Evolutionary conservation across 2,113 vertebrate species (phyloP), one percentile per base, ranked within the genome.

Genomic region (Limanda limanda): DNA sequence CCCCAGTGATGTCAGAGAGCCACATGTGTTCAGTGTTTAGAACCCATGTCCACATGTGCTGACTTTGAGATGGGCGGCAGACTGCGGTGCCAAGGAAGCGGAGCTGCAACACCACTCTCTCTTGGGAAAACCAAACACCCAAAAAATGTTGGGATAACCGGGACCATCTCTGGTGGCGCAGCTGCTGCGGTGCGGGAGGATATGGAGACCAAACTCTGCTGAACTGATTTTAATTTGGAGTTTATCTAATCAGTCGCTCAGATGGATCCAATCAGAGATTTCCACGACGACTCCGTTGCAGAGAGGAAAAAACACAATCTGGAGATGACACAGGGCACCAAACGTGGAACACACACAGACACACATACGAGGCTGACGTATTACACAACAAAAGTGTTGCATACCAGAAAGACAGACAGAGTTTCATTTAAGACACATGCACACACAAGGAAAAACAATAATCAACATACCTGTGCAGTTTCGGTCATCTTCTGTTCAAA

Each of bases 401-500:
- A 82, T 66, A 35, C 64, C 71, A 58, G 64, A 61, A 35, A 66
- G 69, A 79, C 58, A 68, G 52, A 84, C 65, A 59, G 74, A 66
- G 55, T 58, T 23, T 63, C 9, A n/a, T 78, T 57, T 71, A 25
- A 74, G 31, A 31, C 31, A 31, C 57, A 24, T 37, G 48, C 21
- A 20, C 27, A 52, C 25, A 27, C 8, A 25, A 21, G 21, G 24
- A 59, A 42, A 67, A 15, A 1, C 4, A 31, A 51, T 27, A 8
- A 31, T 70, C 70, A 18, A 21, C 7, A 1, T 93, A 98, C 98
- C 96, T 98, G 96, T 71, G 97, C 95, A 14, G 97, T 98, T 92
- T 98, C 97, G 75, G 95, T 94, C 97, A 99, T 99, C 93, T 96
- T 98, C 89, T 97, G 96, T 83, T 99, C 97, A 95, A 99, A 99